Conservation (phyloP, 2,113 vertebrate species). For the Pongo pygmaeus region DNA sequence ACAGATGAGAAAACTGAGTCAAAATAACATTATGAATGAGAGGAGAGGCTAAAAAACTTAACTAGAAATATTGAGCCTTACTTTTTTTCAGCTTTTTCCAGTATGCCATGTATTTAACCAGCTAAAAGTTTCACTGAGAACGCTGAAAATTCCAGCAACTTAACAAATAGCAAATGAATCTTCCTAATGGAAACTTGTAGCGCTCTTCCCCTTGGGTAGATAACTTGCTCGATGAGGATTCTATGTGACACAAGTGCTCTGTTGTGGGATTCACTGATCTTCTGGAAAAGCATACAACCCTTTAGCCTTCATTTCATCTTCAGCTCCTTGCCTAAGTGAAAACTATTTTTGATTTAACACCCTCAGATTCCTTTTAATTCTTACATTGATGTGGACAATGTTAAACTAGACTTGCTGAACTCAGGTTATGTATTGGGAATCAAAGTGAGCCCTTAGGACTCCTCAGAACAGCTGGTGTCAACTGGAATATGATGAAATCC, state of each 20-base stretch:
- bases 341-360: slow-evolving; percentile 78
- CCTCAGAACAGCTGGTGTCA: slow-evolving; percentile 2
- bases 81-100: background rate
- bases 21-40: background rate
- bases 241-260: slow-evolving; percentile 46
- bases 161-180: background rate
- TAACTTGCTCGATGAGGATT: background rate
- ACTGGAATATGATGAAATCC: slow-evolving; percentile 58
- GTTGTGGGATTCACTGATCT: slow-evolving; percentile 48
- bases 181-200: background rate
- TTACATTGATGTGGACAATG: slow-evolving; percentile 64
- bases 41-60: background rate
- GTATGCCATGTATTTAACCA: background rate
- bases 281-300: slow-evolving; percentile 51
- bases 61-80: background rate
- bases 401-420: slow-evolving; percentile 68
- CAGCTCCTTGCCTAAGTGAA: slow-evolving; percentile 67
- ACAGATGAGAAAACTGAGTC: background rate
- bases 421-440: slow-evolving; percentile 71
- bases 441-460: slow-evolving; percentile 41
- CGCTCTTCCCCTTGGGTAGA: background rate
- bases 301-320: slow-evolving; percentile 74
- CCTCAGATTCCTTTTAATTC: slow-evolving; percentile 67
- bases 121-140: background rate
- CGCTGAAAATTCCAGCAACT: background rate